These are phyloP conservation scores for Sphaeramia orbicularis DNA, from an alignment of 2,797 vertebrate species.

Conservation along the genomic window DNA sequence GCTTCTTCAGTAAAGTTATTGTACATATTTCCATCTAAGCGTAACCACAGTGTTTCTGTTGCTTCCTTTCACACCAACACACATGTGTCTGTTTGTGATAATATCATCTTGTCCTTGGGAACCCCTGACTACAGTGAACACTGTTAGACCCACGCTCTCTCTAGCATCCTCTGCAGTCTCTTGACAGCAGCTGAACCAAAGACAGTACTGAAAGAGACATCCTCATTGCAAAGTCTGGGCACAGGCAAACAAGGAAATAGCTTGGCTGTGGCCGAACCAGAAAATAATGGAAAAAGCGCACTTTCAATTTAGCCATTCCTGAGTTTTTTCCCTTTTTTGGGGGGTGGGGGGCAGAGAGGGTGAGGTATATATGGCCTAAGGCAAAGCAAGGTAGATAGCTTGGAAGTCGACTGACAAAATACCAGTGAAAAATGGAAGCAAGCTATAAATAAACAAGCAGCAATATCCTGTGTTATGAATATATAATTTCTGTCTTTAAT, in stretches of 20 bases:
- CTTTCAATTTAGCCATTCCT: constrained; percentile 88
- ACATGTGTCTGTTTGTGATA: constrained; percentile 47
- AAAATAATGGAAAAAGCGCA: constrained; percentile 86
- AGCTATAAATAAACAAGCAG: constrained; percentile 96
- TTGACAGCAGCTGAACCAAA: constrained; percentile 61
- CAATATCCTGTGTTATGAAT: constrained; percentile 96
- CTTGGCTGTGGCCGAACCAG: constrained; percentile 82
- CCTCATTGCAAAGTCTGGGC: constrained; percentile 73
- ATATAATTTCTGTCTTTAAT: constrained; percentile 95
- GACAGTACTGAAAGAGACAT: constrained; percentile 59
- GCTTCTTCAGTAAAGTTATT: not conserved
- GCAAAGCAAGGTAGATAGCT: constrained; percentile 88
- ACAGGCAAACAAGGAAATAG: constrained; percentile 80
- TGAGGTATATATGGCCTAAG: constrained; percentile 77
- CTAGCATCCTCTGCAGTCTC: constrained; percentile 65
- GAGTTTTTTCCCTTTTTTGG: constrained; percentile 31
- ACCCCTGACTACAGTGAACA: constrained; percentile 56
- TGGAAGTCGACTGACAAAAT: constrained; percentile 92
- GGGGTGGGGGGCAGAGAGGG: constrained; percentile 9
- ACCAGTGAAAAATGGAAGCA: constrained; percentile 89
- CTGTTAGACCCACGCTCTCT: constrained; percentile 47
- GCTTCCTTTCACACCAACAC: constrained; percentile 8
- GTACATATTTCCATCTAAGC: constrained; percentile 28
- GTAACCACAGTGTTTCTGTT: constrained; percentile 11
- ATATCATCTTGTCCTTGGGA: constrained; percentile 68